Base-by-base conservation (phyloP, 2,113 vertebrate genomes). In the Ictidomys tridecemlineatus region DNA sequence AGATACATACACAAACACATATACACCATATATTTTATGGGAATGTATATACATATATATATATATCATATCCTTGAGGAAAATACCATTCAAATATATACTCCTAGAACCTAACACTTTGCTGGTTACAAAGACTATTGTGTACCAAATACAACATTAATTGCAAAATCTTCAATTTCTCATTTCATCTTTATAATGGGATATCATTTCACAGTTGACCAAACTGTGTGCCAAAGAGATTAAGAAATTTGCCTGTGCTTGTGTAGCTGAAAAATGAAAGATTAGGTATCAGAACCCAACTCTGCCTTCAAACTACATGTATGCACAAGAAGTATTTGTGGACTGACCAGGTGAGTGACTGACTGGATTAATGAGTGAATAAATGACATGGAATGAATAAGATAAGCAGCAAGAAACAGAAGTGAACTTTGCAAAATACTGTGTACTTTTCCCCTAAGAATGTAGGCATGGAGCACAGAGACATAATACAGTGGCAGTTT, bases 91-190 rank as follows among this genome's bases (percentile, higher is more conserved):
- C 34, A 92, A 37, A 13, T 67, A 26, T 20, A 70, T 53, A 48
- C 8, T 17, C 39, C 14, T 37, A 93, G 37, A 74, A 91, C 30
- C 28, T 74, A 73, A 3, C 22, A 67, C 63, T 76, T 90, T 58
- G 16, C 12, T 89, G 91, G 42, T 28, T n/a, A 79, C 22, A 78
- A 58, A 85, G 12, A 58, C 90, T 70, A 94, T 26, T 96, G 70
- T 88, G 34, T 83, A 42, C 42, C 91, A 93, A 89, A 30, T 0
- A 61, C 5, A 73, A 20, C 63, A 22, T 63, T 85, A 78, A 83
- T 79, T 93, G 10, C 28, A 84, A 93, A 94, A 89, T 45, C 8
- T 93, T 17, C 20, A 61, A 77, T 32, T 97, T 96, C 34, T 95
- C 48, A 70, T 94, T 96, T 91, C 12, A 82, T 85, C 83, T 94